Conservation (phyloP, 2,113 vertebrate species). For the Hippolais icterina region DNA sequence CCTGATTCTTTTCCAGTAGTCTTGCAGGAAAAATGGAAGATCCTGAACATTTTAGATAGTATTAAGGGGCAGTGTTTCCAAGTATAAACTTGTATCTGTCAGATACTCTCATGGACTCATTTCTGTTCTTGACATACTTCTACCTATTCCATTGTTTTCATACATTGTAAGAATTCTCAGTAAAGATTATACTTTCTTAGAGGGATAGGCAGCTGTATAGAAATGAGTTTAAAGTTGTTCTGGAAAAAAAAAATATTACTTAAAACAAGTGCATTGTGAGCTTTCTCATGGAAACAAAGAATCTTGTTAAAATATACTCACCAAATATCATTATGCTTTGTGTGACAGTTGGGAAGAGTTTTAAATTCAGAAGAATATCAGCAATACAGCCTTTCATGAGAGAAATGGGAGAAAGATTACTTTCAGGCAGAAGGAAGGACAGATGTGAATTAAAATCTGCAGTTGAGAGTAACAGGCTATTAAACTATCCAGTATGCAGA, state of each 20-base stretch:
- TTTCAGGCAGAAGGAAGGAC: neutral
- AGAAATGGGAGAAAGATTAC: neutral
- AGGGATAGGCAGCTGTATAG: neutral
- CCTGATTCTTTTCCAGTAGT: neutral
- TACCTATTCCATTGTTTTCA: neutral
- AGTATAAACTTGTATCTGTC: neutral
- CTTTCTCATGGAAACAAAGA: neutral
- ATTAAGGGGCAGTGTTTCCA: neutral
- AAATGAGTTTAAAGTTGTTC: neutral
- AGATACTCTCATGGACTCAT: neutral
- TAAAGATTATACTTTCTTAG: neutral
- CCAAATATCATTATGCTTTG: neutral
- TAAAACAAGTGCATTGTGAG: neutral
- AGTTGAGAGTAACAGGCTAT: neutral
- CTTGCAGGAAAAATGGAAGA: neutral
- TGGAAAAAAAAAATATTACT: neutral
- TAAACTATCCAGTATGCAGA: neutral
- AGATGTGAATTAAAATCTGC: neutral
- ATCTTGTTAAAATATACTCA: neutral
- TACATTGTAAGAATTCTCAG: neutral
- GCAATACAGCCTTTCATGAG: neutral
- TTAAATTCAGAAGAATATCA: neutral
- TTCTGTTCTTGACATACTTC: neutral
- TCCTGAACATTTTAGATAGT: neutral
- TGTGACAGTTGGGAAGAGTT: neutral